Evolutionary conservation across 2,797 vertebrate genomes (phyloP), one percentile per base, ranked within the genome.

Genomic region (Scomberomorus guttatus): DNA sequence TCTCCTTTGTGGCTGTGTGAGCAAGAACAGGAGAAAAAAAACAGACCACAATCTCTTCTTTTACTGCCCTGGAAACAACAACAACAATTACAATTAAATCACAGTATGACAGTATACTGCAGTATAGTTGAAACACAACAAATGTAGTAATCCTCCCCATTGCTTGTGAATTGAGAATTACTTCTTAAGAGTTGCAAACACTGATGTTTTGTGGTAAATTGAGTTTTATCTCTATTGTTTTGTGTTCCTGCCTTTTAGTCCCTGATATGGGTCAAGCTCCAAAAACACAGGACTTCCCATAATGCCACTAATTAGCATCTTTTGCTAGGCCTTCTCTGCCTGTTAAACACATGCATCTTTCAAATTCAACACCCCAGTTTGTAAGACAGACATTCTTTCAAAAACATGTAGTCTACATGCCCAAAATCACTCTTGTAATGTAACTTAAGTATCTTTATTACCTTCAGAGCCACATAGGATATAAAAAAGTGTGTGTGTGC

Each of bases 1-100:
- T 44, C 39, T 24, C 17, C 44, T 29, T 42, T 79, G 54, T 65
- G 55, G 20, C 24, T 74, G 51, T 77, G n/a, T 20, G 24, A 72
- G n/a, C 34, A 37, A 17, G 15, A 46, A 17, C 17, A 50, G 24
- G n/a, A 74, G 27, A 72, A 73, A 27, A 61, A 79, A 20, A 60
- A 67, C 11, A 67, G 55, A 39, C 32, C 55, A 77, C 5, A 56
- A 25, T 46, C 5, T 12, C 39, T 51, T 63, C 10, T 27, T 65
- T 67, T 55, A 71, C 29, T 18, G 5, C 18, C 11, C 42, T 58
- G 25, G 51, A 20, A 42, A 69, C 5, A 37, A 37, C 11, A 63
- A 46, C 18, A 60, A 55, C 32, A 12, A 29, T 18, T 58, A n/a
- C 29, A 37, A 58, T 46, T n/a, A 42, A 50, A 75, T 72, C 52